Evolutionary conservation across 2,113 vertebrate species (phyloP), one percentile per base, ranked within the genome.

Genomic region (Uropsilus gracilis): DNA sequence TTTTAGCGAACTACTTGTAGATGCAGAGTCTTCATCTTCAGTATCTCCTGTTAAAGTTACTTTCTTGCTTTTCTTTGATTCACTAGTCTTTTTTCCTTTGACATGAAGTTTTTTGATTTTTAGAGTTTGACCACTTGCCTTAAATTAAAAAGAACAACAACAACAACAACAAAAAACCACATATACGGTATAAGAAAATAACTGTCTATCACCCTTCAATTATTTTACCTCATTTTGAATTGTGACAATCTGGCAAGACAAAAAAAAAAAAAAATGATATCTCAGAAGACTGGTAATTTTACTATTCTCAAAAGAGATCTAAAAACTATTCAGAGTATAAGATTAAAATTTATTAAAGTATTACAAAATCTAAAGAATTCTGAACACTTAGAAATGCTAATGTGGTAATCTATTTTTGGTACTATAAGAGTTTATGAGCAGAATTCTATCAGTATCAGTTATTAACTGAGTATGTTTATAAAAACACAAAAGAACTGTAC

Each of bases 91-190:
- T 97, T 99, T 99, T 73, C 97, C 98, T 98, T 99, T 99, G 91
- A 98, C 98, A 93, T 98, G 98, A 96, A 99, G 98, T 95, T 99
- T 99, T 98, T 98, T 99, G 69, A 98, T 98, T 98, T 99, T 99
- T 88, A 99, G 98, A 78, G 98, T 98, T 75, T 99, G 99, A 96
- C 99, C 99, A 86, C 99, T 99, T 97, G 99, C 99, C 99, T 99
- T 96, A 81, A 98, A 97, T 46, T 9, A 7, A 77, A 97, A 84
- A 95, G n/a, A n/a, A n/a, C n/a, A n/a, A n/a, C n/a, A n/a, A n/a
- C n/a, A n/a, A n/a, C n/a, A n/a, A n/a, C n/a, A n/a, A n/a, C n/a
- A n/a, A 7, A 77, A 97, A 84, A 95, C 94, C 90, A 88, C 14
- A 96, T 96, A 66, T 85, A n/a, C 85, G 30, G 8, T 42, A 4